Evolutionary conservation across 1,140 invertebrate species (phyloP), one percentile per base, ranked within the genome.

Genomic region (Lordiphosa collinella): DNA sequence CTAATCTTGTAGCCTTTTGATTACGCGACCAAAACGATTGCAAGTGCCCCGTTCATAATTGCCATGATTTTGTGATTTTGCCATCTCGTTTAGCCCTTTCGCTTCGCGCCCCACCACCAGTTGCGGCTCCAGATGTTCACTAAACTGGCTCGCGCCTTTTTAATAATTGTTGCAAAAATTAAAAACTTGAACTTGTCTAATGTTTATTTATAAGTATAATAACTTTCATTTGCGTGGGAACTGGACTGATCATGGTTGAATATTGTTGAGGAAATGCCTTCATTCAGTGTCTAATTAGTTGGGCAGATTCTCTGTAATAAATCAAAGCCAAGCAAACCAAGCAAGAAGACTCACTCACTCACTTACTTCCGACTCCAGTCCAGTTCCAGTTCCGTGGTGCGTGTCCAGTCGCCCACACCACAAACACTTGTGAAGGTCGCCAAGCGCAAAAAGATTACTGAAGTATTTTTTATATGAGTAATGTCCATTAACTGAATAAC

Each of bases 11-110:
- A 46, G 53, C 40, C 36, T 51, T 63, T 63, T 40, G 59, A 57
- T 57, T 38, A 32, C 44, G 35, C 47, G 62, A 53, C 16, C 36
- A 47, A 31, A 11, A 10, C 4, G 12, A 16, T 37, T 53, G 62
- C 68, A 72, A 68, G 58, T 63, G 69, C 56, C 51, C 65, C 54
- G 65, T 44, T 59, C 66, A 65, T 80, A 80, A 80, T 80, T 82
- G 59, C 54, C 66, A 57, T 82, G 76, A 80, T 82, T 35, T 76
- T 72, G 76, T 71, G 47, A 75, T 69, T 59, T 78, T 71, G 60
- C 69, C 61, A 62, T 60, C n/a, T 59, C 63, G 57, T 48, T 65
- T 70, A 67, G 61, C 70, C 71, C 71, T 66, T 74, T 55, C 43
- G 34, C 52, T n/a, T n/a, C n/a, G n/a, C n/a, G n/a, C n/a, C n/a